Evolutionary conservation across 64 coral and sea anemone species (phyloP), one percentile per base, ranked within the genome.

Genomic region (Montipora sp.): DNA sequence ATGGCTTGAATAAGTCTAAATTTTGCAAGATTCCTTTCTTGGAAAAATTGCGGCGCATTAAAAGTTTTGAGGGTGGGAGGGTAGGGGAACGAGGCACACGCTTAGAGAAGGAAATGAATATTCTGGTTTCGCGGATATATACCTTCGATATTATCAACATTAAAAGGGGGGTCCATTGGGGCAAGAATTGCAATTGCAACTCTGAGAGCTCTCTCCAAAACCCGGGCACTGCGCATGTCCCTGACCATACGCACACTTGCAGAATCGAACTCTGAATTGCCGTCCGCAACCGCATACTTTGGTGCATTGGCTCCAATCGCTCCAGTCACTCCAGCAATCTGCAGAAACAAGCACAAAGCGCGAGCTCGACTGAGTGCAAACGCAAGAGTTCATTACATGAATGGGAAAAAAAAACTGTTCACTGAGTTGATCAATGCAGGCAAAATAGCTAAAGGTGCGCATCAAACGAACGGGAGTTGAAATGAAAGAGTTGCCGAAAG

Each of bases 241-340:
- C 70, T 84, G 58, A 44, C 90, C 80, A 5, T 73, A 49, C 16
- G 51, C 90, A 75, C 90, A 92, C 1, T 92, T 95, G 20, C 93
- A 95, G 18, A 59, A 90, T 14, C 93, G 80, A 75, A 59, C 69
- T 27, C 93, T 75, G 45, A 83, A 83, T 85, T 87, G 63, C 24
- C 44, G 59, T 4, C 93, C 93, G 69, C 93, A 84, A 9, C 74
- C 81, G 58, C 93, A 95, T 8, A 81, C 51, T 22, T 79, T 85
- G 19, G 50, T 83, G 51, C 94, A 95, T 2, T 20, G 7, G 67
- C 83, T 92, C 55, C 81, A 95, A 4, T 46, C 78, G 7, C 75
- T 51, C 94, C 94, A 95, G 3, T 82, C 69, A 43, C 88, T 80
- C 94, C 94, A 95, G 58, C 89, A 87, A 19, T 91, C 94, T 80